phyloP scores from a whole-genome alignment of 2,888 invertebrate species.

The Rapana venosa region DNA sequence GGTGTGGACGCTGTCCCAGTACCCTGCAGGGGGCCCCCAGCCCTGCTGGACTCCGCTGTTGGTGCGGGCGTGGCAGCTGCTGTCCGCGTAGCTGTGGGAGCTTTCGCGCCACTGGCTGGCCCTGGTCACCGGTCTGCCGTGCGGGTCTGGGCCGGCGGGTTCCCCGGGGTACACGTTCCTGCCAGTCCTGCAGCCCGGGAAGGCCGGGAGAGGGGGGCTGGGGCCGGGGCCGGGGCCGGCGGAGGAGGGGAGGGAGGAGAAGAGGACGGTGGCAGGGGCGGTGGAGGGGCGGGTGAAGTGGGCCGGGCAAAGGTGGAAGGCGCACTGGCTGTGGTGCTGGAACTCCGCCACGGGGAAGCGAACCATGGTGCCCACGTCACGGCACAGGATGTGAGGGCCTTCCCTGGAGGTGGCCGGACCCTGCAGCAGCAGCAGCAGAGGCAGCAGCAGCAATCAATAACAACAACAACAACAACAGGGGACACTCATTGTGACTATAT shows the following conservation, averaged over 20 bases:
- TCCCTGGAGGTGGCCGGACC: not conserved
- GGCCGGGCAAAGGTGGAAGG: not conserved
- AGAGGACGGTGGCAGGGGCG: not conserved
- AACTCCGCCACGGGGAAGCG: conserved; percentile 8
- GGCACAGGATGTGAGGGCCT: not conserved
- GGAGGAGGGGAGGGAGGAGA: not conserved
- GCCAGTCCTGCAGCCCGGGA: not conserved
- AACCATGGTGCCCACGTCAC: conserved; percentile 42
- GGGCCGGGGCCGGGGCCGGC: not conserved
- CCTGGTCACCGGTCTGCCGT: not conserved
- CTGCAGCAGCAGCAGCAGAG: no score
- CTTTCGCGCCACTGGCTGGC: not conserved
- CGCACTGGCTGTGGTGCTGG: not conserved
- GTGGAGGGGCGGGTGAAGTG: not conserved
- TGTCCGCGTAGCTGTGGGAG: no score
- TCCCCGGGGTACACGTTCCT: not conserved
- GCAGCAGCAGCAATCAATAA: no score
- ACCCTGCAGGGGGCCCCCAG: not conserved
- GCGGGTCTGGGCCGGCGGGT: not conserved
- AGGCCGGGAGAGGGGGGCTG: not conserved
- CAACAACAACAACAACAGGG: no score
- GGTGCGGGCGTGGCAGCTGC: no score
- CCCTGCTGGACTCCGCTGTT: no score
- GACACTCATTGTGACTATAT: no score
- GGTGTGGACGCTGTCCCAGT: not conserved